Evolutionary conservation across 92 coral and sea anemone genomes (phyloP), one percentile per base, ranked within the genome.

Genomic region (Zoanthus sociatus): DNA sequence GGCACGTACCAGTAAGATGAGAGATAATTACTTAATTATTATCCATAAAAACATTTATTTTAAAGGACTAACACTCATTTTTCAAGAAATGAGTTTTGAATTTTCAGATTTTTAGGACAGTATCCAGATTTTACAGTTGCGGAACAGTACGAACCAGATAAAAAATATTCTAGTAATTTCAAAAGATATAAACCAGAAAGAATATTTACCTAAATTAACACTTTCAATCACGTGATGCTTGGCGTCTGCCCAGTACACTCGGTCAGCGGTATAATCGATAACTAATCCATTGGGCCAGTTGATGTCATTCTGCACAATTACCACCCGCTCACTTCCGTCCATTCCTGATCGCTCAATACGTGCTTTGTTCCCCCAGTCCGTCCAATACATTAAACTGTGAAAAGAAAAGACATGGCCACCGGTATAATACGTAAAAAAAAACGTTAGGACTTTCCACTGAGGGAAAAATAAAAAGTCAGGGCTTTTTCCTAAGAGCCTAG

Each of bases 371-470:
- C 93, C 92, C 95, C 98, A 92, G 84, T 94, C 98, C 7, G 95
- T 90, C 98, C 98, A 94, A 84, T 84, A 94, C 92, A 94, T 91
- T 53, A 83, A 83, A 12, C 94, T 94, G 53, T 55, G 63, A 12
- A 85, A 45, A 79, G 47, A 3, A 63, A 61, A 17, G 6, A 63
- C 16, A 13, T 13, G 26, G 26, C 21, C 42, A 4, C 42, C 7
- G 16, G 7, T 63, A 6, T 63, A 20, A 6, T 50, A 50, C 55
- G 12, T 50, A 50, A 50, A 50, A 11, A 50, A 50, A 7, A 11
- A 9, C 6, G 9, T 5, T 5, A 48, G 53, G 53, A 5, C 9
- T 48, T 5, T 48, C 6, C 53, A 26, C 9, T 48, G 53, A 5
- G 53, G 53, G 53, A 50, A 37, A 37, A 37, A 37, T 2, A 37